Evolutionary conservation across 1,140 invertebrate species (phyloP).

Genomic region (Aphelinus atriplicis): DNA sequence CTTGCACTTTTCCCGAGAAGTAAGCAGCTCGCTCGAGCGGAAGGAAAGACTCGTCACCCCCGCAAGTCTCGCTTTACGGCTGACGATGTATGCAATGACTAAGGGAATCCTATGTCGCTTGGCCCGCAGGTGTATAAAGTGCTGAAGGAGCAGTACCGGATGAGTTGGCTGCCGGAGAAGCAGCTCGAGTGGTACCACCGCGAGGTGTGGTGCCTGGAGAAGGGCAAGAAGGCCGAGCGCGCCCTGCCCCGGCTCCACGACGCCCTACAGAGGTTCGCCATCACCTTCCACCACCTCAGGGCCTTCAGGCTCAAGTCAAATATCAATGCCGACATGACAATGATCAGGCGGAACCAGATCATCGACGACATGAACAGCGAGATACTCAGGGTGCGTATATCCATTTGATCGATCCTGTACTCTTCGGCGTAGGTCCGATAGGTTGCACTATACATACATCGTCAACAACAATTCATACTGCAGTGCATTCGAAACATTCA

Average conservation of each 20-base stretch:
- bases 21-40: too few species aligned
- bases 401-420: too few species aligned
- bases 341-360: slow-evolving; percentile 53
- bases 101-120: background rate
- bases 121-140: slow-evolving; percentile 58
- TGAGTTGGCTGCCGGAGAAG: slow-evolving; percentile 63
- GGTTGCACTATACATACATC: too few species aligned
- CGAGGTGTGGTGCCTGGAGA: slow-evolving; percentile 60
- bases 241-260: slow-evolving; percentile 60
- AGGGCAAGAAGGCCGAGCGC: slow-evolving; percentile 59
- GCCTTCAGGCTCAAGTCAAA: slow-evolving; percentile 53
- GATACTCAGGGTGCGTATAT: slow-evolving; percentile 54
- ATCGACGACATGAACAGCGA: slow-evolving; percentile 59
- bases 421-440: too few species aligned
- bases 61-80: too few species aligned
- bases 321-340: slow-evolving; percentile 51
- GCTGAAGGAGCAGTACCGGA: slow-evolving; percentile 57
- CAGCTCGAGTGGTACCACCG: slow-evolving; percentile 61
- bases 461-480: too few species aligned
- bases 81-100: too few species aligned
- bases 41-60: too few species aligned
- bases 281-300: slow-evolving; percentile 60
- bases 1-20: too few species aligned
- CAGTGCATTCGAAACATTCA: too few species aligned
- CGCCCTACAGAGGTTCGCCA: slow-evolving; percentile 62